Evolutionary conservation across 2,113 vertebrate genomes (phyloP).

Genomic region (Oreochromis tanganicae): DNA sequence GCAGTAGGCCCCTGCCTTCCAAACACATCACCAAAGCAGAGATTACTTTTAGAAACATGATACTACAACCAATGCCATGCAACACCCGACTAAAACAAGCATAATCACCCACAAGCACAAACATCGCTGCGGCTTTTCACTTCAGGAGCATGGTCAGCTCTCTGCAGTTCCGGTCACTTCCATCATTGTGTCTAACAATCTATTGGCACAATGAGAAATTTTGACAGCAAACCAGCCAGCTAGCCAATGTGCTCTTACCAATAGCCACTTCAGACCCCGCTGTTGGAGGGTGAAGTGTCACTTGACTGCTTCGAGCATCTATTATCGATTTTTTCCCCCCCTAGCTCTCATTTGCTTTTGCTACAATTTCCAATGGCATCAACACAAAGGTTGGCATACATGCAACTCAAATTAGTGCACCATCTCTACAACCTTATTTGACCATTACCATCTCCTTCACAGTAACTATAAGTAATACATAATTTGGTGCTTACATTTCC

Average conservation of each 20-base stretch:
- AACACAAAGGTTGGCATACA: background rate
- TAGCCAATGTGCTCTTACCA: conserved; percentile 10
- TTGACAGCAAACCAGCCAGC: background rate
- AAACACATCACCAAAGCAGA: conserved; percentile 19
- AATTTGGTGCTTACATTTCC: conserved; percentile 41
- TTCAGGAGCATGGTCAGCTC: background rate
- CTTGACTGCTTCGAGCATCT: conserved; percentile 32
- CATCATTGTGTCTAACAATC: background rate
- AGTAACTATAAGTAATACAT: conserved; percentile 7
- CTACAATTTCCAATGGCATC: conserved; percentile 6
- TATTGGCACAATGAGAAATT: background rate
- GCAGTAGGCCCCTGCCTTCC: conserved; percentile 13
- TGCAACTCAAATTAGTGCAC: conserved; percentile 19
- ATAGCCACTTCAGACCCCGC: conserved; percentile 31
- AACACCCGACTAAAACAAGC: background rate
- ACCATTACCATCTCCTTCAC: conserved; percentile 16
- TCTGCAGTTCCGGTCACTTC: background rate
- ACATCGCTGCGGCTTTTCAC: background rate
- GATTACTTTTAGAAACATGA: conserved; percentile 43
- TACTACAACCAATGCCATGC: background rate
- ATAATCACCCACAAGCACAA: background rate
- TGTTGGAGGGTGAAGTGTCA: conserved; percentile 30
- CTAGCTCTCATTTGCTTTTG: background rate
- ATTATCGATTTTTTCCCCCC: background rate
- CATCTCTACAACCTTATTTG: conserved; percentile 2